Evolutionary conservation across 1,140 invertebrate genomes (phyloP).

Genomic region (Rhyzopertha dominica): DNA sequence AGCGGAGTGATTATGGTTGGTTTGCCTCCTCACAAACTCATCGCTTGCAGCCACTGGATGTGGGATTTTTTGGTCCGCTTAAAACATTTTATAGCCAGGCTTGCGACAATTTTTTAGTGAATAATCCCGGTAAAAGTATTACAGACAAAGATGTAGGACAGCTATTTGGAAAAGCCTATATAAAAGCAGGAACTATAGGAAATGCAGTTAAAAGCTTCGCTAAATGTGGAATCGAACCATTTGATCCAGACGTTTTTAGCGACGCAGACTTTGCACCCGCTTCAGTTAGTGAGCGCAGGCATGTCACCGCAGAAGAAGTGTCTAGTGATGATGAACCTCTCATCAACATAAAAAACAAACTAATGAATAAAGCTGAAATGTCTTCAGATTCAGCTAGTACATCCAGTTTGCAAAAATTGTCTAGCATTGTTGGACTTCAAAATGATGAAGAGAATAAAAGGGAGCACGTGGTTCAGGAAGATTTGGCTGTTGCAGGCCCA

Average conservation of each 20-base stretch:
- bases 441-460: too few species aligned
- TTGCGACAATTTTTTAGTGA: constrained; percentile 11
- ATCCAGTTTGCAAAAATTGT: too few species aligned
- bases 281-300: background rate
- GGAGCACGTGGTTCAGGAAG: too few species aligned
- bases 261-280: constrained; percentile 9
- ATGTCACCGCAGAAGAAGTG: too few species aligned
- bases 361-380: too few species aligned
- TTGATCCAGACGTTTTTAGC: constrained; percentile 6
- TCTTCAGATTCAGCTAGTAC: too few species aligned
- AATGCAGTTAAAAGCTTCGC: constrained; percentile 2
- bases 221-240: constrained; percentile 11
- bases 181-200: too few species aligned
- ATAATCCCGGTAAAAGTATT: constrained; percentile 17
- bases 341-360: too few species aligned
- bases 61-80: constrained; percentile 30
- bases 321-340: constrained; percentile 3
- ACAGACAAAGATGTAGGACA: constrained; percentile 11
- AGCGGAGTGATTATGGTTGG: constrained; percentile 23
- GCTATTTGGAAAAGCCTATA: too few species aligned
- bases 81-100: constrained; percentile 18
- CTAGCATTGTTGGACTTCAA: too few species aligned
- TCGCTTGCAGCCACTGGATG: constrained; percentile 32
- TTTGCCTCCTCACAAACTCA: constrained; percentile 35
- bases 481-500: too few species aligned